Conservation (phyloP, 2,888 invertebrate genomes). For the Drosophila eohydei region DNA sequence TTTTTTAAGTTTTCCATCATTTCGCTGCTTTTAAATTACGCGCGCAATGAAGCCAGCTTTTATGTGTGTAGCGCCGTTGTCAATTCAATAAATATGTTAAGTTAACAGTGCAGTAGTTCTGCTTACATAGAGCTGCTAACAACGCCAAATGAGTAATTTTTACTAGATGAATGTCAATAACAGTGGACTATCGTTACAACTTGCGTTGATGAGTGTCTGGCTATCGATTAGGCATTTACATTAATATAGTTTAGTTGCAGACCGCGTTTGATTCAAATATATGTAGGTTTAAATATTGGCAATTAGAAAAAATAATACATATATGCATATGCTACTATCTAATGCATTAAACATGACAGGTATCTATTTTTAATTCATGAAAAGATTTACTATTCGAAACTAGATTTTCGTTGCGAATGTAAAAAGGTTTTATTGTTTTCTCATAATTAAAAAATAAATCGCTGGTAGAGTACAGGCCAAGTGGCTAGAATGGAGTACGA, state of each 20-base stretch:
- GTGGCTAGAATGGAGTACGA: conserved; percentile 85
- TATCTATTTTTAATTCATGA: too few species aligned
- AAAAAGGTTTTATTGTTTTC: not conserved
- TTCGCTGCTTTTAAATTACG: not conserved
- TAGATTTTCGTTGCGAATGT: too few species aligned
- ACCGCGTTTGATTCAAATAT: not conserved
- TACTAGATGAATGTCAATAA: not conserved
- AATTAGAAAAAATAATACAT: not conserved
- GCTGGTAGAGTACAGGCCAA: conserved; percentile 85
- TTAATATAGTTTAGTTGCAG: not conserved
- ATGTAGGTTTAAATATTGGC: not conserved
- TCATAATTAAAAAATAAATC: conserved; percentile 70
- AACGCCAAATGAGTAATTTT: not conserved
- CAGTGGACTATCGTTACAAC: not conserved
- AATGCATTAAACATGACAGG: too few species aligned
- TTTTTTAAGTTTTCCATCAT: too few species aligned
- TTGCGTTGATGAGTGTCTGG: not conserved
- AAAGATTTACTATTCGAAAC: too few species aligned
- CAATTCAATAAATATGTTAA: conserved; percentile 2
- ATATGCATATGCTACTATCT: too few species aligned
- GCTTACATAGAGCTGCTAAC: not conserved
- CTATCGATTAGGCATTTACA: not conserved
- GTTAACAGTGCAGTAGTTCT: conserved; percentile 3
- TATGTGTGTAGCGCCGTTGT: conserved; percentile 13
- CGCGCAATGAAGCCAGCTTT: conserved; percentile 15